These are phyloP conservation scores for Conomelus anceps DNA, from an alignment of 2,888 invertebrate genomes.

Conservation along the genomic window DNA sequence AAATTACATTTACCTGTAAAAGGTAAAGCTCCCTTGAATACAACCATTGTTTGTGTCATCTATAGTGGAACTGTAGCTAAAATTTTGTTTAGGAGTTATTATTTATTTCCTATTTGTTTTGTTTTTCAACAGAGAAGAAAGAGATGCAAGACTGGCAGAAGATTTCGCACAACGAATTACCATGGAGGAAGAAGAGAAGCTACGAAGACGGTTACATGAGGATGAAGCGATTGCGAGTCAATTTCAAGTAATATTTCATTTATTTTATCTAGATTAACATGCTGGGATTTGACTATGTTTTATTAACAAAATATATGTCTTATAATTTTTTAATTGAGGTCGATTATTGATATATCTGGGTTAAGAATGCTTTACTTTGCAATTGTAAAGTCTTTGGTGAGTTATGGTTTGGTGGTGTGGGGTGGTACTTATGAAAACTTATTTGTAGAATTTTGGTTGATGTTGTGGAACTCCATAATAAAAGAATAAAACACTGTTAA, in stretches of 20 bases:
- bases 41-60: neutral
- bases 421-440: too few relatives aligned
- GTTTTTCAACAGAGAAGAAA: conserved; percentile 51
- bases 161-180: conserved; percentile 51
- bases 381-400: too few relatives aligned
- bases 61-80: neutral
- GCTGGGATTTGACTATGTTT: too few relatives aligned
- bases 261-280: neutral
- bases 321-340: too few relatives aligned
- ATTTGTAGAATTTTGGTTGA: too few relatives aligned
- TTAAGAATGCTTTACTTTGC: too few relatives aligned
- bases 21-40: neutral
- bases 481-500: too few relatives aligned
- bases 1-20: too few relatives aligned
- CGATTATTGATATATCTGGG: too few relatives aligned
- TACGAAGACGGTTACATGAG: conserved; percentile 47
- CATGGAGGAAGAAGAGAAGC: conserved; percentile 43
- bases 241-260: conserved; percentile 43
- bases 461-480: too few relatives aligned
- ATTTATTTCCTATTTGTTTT: conserved; percentile 10
- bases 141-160: conserved; percentile 59
- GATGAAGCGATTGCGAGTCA: conserved; percentile 47
- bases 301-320: too few relatives aligned
- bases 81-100: neutral
- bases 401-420: too few relatives aligned